A percentile compares a stretch with the other conserved stretches of the same genome.
phyloP scores from a whole-genome alignment of 2,888 invertebrate species.

The Megaustenia siamemsis region DNA sequence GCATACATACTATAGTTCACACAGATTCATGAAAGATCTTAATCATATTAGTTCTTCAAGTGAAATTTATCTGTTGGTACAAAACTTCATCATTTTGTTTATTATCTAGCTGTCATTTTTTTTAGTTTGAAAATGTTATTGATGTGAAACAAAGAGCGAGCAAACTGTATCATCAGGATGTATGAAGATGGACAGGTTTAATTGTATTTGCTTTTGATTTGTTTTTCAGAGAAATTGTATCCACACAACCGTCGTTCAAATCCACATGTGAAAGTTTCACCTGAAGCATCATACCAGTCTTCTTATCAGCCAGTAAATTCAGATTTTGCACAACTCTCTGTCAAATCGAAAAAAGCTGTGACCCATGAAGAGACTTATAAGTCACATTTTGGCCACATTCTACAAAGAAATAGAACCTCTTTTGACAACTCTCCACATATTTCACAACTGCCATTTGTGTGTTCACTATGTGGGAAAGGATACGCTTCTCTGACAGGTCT shows the following conservation, averaged over 20 bases:
- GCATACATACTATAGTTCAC: too few species aligned
- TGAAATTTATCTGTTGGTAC: too few species aligned
- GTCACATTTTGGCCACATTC: not conserved
- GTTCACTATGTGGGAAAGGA: conserved; percentile 48
- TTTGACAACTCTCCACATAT: not conserved
- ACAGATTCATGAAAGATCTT: too few species aligned
- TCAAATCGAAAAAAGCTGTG: not conserved
- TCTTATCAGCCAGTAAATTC: not conserved
- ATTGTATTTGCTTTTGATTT: conserved; percentile 19
- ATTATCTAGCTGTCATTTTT: too few species aligned
- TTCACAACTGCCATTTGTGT: conserved; percentile 15
- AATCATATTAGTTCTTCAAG: too few species aligned
- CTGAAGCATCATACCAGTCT: not conserved
- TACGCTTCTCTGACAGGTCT: conserved; percentile 39
- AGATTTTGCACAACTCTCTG: conserved; percentile 2
- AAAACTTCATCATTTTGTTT: too few species aligned
- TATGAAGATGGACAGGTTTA: not conserved
- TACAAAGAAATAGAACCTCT: not conserved
- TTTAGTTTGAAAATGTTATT: too few species aligned
- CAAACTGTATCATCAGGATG: conserved; percentile 1
- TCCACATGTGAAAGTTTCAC: not conserved
- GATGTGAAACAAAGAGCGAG: too few species aligned
- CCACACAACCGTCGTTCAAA: not conserved
- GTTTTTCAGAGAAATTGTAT: conserved; percentile 12
- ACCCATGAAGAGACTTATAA: not conserved